Evolutionary conservation across 2,797 vertebrate species (phyloP), one percentile per base, ranked within the genome.

Genomic region (Hypotaenidia philippensis): DNA sequence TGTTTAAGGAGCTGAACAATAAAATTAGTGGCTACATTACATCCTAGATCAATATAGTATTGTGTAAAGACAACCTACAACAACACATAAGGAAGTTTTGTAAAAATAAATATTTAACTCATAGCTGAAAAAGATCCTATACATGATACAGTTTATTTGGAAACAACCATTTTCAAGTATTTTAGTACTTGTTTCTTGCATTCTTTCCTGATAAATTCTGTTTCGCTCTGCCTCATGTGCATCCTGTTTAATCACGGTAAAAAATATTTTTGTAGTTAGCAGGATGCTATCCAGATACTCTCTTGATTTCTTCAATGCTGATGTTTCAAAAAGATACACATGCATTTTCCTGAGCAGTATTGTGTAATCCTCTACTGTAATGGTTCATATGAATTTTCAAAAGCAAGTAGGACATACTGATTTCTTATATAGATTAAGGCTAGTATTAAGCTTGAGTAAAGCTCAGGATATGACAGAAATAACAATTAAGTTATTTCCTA

Each of bases 91-190:
- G 27, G 22, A 92, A 74, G 32, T 83, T 87, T 25, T 50, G 27
- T 77, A 64, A 77, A 78, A 78, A 77, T 29, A 95, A 95, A 45
- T 57, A 74, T 56, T 75, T 81, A 79, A 88, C 23, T 83, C 26
- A n/a, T 36, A 19, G 22, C 25, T 82, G 26, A n/a, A 85, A 87
- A 76, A 36, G 11, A 26, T 11, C 8, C 15, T 77, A 18, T 26
- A 22, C 14, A 31, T 44, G 4, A 38, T 50, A 45, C 8, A 50
- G 8, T 87, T 88, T 86, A 66, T 84, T 93, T 90, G 23, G 52
- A 92, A 87, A 45, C 16, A 64, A 70, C 8, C 12, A n/a, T 66
- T 81, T 80, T 81, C 17, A 57, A 32, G 6, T 87, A 31, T 55
- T 81, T 81, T 60, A 36, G 5, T 91, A 64, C 17, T 79, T 5